A percentile compares a stretch with the other conserved stretches of the same genome.
Conservation (phyloP, 64 coral and sea anemone species). For the Catalaphyllia jardinei region DNA sequence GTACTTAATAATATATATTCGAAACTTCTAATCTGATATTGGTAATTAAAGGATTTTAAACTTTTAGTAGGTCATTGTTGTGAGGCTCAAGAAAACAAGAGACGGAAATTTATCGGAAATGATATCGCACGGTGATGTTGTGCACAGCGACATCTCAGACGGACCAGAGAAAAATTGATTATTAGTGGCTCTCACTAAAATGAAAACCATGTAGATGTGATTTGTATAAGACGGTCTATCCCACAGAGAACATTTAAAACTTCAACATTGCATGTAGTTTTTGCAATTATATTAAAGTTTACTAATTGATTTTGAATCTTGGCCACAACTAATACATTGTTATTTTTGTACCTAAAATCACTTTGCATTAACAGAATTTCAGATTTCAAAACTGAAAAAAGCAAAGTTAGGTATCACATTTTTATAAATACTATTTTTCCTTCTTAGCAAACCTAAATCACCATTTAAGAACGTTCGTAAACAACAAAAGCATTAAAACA, state of each 20-base stretch:
- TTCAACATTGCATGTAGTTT: too few relatives aligned
- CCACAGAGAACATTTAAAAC: too few relatives aligned
- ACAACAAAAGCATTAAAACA: background rate
- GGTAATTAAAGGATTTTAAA: too few relatives aligned
- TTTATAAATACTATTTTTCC: background rate
- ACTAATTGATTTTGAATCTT: background rate
- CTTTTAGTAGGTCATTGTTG: too few relatives aligned
- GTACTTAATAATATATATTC: too few relatives aligned
- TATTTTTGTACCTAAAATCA: background rate
- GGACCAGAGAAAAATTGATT: background rate
- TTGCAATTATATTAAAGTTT: background rate
- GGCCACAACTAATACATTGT: background rate
- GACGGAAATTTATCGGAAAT: slow-evolving; percentile 4
- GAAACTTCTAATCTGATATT: too few relatives aligned
- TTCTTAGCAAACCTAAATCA: background rate
- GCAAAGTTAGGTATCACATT: background rate
- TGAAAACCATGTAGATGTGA: too few relatives aligned
- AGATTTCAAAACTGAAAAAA: background rate
- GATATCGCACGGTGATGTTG: background rate
- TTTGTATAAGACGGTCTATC: too few relatives aligned
- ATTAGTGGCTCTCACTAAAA: background rate
- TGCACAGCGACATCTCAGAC: background rate
- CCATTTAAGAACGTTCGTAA: background rate
- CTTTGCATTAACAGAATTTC: background rate
- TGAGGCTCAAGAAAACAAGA: background rate